Evolutionary conservation across 2,113 vertebrate species (phyloP), one percentile per base, ranked within the genome.

Genomic region (Nycticryphes semicollaris): DNA sequence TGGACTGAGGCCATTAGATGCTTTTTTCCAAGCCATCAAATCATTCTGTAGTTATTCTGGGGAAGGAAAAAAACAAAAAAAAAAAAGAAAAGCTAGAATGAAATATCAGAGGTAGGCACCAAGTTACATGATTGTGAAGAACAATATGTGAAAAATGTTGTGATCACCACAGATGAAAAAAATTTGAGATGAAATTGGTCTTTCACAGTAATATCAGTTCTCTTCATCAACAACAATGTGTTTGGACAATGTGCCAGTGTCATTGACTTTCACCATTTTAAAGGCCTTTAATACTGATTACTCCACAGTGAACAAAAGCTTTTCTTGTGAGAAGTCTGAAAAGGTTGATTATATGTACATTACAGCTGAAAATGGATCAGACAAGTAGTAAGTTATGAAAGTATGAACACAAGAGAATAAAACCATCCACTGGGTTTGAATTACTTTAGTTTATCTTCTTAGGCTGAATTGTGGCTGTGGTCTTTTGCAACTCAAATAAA

Each of bases 221-320:
- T 1, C 64, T 75, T 94, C 94, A 97, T 97, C 96, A 93, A 89
- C 96, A 93, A 78, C 94, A 89, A 67, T 54, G 66, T n/a, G 30
- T 78, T 70, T 96, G 94, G 86, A 96, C 95, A 96, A 97, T 97
- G 66, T 1, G 3, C 41, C 78, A 76, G 77, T 66, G 53, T 59
- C 95, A 96, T 90, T 96, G 94, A 87, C 92, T 97, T 94, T 73
- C 94, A 95, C 90, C 64, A 87, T 95, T 96, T 96, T 96, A 96
- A 87, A 96, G 88, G 64, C 86, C 87, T 95, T 97, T 94, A 96
- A 95, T 94, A 95, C 85, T 84, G 83, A 96, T 94, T 89, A 90
- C 84, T 35, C 76, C 63, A 54, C 84, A 78, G 93, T 41, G 86
- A 93, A 96, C 90, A 94, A 97, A 96, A 93, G 94, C 89, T 95